Evolutionary conservation across 2,888 invertebrate genomes (phyloP).

Genomic region (Parnassius glacialis): DNA sequence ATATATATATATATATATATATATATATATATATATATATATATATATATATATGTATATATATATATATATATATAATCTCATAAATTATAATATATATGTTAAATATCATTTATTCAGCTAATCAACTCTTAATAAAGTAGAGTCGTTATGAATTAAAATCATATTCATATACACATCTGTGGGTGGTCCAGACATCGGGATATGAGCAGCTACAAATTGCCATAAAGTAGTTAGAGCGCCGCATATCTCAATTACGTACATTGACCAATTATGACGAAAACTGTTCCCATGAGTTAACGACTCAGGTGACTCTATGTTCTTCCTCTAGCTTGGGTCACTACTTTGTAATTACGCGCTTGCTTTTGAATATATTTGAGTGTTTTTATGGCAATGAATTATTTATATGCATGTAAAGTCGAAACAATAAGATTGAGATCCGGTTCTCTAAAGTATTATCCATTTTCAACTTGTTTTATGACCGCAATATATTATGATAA

Average conservation of each 20-base stretch:
- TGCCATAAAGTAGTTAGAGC: conserved; percentile 51
- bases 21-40: too few relatives aligned
- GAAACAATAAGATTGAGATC: conserved; percentile 46
- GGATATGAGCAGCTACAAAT: conserved; percentile 55
- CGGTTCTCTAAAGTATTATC: conserved; percentile 42
- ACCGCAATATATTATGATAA: conserved; percentile 25
- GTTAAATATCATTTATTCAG: too few relatives aligned
- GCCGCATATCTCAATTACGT: conserved; percentile 59
- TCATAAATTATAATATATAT: too few relatives aligned
- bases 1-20: too few relatives aligned
- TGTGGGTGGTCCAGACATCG: conserved; percentile 56
- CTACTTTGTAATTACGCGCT: conserved; percentile 24
- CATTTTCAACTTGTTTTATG: conserved; percentile 24
- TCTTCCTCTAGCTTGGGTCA: conserved; percentile 23
- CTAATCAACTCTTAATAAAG: neutral
- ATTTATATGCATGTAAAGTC: conserved; percentile 42
- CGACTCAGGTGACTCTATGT: conserved; percentile 31
- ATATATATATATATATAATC: too few relatives aligned
- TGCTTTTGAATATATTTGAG: conserved; percentile 33
- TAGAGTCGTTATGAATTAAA: conserved; percentile 6
- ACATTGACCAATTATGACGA: conserved; percentile 56
- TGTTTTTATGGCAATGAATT: conserved; percentile 49
- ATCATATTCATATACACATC: conserved; percentile 30
- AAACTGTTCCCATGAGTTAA: conserved; percentile 52
- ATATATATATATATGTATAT: too few relatives aligned